phyloP scores from a whole-genome alignment of 2,113 vertebrate genomes.

The Plectropomus leopardus region DNA sequence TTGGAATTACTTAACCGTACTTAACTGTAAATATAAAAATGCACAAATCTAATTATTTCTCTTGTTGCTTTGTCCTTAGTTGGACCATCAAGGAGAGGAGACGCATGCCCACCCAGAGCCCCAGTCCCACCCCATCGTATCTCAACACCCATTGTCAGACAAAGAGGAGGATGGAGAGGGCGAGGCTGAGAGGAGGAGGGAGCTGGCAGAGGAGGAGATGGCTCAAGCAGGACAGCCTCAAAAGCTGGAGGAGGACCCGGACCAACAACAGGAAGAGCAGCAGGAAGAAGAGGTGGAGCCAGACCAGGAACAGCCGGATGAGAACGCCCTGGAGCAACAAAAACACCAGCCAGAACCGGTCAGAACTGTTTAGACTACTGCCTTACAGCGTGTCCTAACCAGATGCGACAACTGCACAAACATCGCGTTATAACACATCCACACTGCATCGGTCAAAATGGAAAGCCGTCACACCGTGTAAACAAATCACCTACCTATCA shows the following conservation, averaged over 20 bases:
- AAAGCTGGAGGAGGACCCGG: constrained; percentile 85
- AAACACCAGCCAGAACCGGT: constrained; percentile 70
- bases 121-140: constrained; percentile 75
- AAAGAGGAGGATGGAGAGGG: constrained; percentile 86
- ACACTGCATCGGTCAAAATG: too few species aligned
- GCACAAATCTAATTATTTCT: not conserved
- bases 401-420: too few species aligned
- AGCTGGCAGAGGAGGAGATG: constrained; percentile 91
- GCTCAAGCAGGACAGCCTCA: constrained; percentile 91
- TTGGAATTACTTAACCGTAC: not conserved
- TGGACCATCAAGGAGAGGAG: constrained; percentile 44
- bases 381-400: too few species aligned
- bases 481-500: too few species aligned
- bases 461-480: too few species aligned
- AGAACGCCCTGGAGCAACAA: constrained; percentile 80
- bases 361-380: constrained; percentile 8
- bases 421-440: too few species aligned
- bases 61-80: constrained; percentile 21
- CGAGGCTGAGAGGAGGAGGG: constrained; percentile 91
- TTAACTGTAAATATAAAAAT: not conserved
- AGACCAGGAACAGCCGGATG: constrained; percentile 74
- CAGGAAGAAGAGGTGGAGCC: constrained; percentile 78
- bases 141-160: constrained; percentile 43
- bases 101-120: constrained; percentile 78
- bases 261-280: constrained; percentile 76